Evolutionary conservation across 2,797 vertebrate species (phyloP).

Genomic region (Leptatherina wallacei): DNA sequence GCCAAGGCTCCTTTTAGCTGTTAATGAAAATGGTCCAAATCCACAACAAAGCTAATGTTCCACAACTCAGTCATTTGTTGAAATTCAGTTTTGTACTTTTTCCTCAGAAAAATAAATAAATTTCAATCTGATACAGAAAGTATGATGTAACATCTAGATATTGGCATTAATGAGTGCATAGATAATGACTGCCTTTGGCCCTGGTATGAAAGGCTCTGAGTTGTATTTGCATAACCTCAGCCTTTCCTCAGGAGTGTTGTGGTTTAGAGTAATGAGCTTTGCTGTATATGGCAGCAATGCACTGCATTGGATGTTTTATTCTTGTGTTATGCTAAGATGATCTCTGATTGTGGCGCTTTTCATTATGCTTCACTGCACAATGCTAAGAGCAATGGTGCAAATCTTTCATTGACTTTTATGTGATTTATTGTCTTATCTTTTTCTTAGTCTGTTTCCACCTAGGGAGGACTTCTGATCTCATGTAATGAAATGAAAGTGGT

Average conservation of each 20-base stretch:
- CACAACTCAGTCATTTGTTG: not conserved
- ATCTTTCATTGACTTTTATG: not conserved
- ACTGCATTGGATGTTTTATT: not conserved
- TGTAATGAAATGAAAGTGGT: constrained; percentile 10
- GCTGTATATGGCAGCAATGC: constrained; percentile 1
- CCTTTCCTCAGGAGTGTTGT: not conserved
- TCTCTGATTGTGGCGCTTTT: not conserved
- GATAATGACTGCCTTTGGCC: not conserved
- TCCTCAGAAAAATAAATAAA: not conserved
- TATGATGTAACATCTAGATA: not conserved
- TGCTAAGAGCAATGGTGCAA: not conserved
- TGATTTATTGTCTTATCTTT: not conserved
- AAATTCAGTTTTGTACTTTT: not conserved
- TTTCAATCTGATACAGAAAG: not conserved
- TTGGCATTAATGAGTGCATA: constrained; percentile 9
- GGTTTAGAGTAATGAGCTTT: not conserved
- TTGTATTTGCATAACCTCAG: constrained; percentile 42
- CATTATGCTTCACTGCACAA: not conserved
- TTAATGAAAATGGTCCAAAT: not conserved
- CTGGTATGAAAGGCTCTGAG: constrained; percentile 15
- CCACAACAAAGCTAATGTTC: not conserved
- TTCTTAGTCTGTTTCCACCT: not conserved
- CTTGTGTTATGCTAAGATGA: not conserved
- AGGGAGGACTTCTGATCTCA: constrained; percentile 16
- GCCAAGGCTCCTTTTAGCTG: not conserved